Base-by-base conservation (phyloP, 2,113 vertebrate species). In the Dicerorhinus sumatrensis region DNA sequence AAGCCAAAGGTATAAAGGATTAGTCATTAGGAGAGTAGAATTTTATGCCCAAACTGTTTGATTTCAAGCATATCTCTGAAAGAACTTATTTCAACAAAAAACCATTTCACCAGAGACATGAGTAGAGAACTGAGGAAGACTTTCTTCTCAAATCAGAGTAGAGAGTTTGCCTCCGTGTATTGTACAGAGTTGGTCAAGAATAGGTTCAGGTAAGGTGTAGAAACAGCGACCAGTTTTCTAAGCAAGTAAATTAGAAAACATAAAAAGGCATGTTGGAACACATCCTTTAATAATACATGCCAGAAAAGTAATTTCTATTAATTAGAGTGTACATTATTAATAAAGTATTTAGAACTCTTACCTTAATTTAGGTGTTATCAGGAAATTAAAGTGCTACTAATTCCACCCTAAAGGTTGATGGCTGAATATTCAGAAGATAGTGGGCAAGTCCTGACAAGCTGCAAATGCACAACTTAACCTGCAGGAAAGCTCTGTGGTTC, bases 321-420 rank as follows among this genome's bases (percentile, higher is more conserved):
- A 98, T 98, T 98, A 97, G 65, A 56, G 56, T 89, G 36, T 97
- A 86, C 92, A 96, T 98, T 98, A 98, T 97, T 97, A 97, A 98
- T 97, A 97, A 97, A 96, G 85, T 96, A 94, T 97, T 98, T 95
- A 97, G 97, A 98, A 97, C 96, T 93, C 96, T 97, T 97, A 97
- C 96, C 94, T 97, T 97, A 96, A 97, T 97, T 97, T 96, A 97
- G 97, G 90, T 95, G 93, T 97, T 97, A 95, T 70, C 96, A 96
- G 97, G 96, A 98, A 98, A 98, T 97, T 98, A 96, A 98, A 98
- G 80, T 93, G 87, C 92, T 94, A 67, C 93, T 94, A 97, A 98
- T 98, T 91, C 94, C 85, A 94, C 89, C 25, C 67, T 87, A 83
- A 97, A 97, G 93, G 97, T 98, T 97, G 93, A 96, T 69, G 87